These are phyloP conservation scores for Holacanthus passer DNA, from an alignment of 2,113 vertebrate genomes.

Conservation along the genomic window DNA sequence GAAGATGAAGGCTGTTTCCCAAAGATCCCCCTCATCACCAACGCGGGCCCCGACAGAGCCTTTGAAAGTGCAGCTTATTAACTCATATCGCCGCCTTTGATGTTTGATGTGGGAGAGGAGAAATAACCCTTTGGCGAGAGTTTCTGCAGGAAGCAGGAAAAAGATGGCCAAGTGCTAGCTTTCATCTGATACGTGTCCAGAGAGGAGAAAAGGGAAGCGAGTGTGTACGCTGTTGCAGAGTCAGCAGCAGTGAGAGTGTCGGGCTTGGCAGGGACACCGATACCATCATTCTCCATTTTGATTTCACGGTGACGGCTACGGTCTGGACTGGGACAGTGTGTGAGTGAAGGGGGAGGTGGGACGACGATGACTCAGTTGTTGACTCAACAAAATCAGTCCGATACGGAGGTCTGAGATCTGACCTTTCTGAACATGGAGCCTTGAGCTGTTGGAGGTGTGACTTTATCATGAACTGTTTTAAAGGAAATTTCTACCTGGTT, in stretches of 20 bases:
- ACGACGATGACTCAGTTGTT: slow-evolving; percentile 3
- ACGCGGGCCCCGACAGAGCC: neutral
- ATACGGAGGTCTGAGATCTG: neutral
- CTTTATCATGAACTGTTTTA: neutral
- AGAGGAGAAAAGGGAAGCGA: slow-evolving; percentile 1
- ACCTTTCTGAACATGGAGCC: neutral
- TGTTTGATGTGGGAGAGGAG: neutral
- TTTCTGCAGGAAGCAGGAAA: neutral
- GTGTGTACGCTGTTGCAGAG: slow-evolving; percentile 3
- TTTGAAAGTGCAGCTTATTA: slow-evolving; percentile 34
- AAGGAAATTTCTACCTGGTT: neutral
- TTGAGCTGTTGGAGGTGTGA: neutral
- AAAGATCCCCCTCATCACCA: neutral
- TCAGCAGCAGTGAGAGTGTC: slow-evolving; percentile 20
- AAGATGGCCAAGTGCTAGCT: neutral
- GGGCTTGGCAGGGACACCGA: neutral
- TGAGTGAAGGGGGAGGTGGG: neutral
- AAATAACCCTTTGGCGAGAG: neutral
- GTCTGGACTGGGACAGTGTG: neutral
- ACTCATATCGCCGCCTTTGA: slow-evolving; percentile 23
- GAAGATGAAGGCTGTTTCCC: neutral
- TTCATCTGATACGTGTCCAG: neutral
- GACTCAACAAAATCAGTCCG: slow-evolving; percentile 3
- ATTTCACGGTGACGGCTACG: neutral
- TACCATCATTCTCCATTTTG: slow-evolving; percentile 29